Conservation (phyloP, 2,888 invertebrate genomes). For the Papilio elwesi region DNA sequence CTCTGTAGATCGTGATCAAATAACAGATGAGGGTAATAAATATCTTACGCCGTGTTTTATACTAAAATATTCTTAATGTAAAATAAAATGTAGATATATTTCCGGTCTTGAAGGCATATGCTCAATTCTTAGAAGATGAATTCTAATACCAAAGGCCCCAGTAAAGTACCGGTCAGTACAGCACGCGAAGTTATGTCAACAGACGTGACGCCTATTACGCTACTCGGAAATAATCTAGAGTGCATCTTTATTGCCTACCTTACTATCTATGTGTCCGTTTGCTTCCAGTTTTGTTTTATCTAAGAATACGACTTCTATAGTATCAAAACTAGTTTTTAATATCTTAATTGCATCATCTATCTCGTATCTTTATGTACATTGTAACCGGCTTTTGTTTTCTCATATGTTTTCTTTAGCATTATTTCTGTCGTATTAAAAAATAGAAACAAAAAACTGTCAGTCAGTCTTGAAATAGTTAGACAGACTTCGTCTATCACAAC, state of each 20-base stretch:
- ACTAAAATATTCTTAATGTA: no score
- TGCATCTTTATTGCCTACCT: constrained; percentile 36
- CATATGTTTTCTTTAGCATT: neutral
- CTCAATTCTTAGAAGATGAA: no score
- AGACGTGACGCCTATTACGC: constrained; percentile 41
- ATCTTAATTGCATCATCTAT: constrained; percentile 17
- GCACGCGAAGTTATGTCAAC: constrained; percentile 48
- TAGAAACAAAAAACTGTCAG: no score
- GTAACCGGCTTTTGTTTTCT: constrained; percentile 17
- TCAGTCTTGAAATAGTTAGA: no score
- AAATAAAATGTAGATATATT: no score
- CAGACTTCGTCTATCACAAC: no score
- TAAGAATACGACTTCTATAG: neutral
- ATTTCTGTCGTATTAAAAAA: neutral
- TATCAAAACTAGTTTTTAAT: constrained; percentile 21
- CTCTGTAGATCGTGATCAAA: no score
- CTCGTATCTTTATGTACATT: constrained; percentile 5
- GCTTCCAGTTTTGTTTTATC: constrained; percentile 14
- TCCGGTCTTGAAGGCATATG: no score
- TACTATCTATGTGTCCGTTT: constrained; percentile 5
- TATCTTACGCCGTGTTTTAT: no score
- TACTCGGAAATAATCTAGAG: constrained; percentile 43
- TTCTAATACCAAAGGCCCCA: neutral
- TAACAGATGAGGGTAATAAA: no score
- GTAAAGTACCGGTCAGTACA: constrained; percentile 44